Base-by-base conservation (phyloP, 2,797 vertebrate species). In the Sebastes kiyomatsui region DNA sequence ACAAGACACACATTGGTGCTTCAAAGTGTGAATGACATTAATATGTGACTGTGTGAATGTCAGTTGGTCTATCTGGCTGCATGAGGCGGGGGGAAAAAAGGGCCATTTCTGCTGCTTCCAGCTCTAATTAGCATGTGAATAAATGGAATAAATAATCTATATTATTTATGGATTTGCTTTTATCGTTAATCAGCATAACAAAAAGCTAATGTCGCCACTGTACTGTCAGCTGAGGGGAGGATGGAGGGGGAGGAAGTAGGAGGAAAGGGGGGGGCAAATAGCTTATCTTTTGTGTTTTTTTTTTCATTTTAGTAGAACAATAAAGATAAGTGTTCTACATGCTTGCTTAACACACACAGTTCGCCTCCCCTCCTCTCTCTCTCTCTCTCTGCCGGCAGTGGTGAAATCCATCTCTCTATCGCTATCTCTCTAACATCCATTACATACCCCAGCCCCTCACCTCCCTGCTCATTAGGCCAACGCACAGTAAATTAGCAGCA, bases 371-470 rank as follows among this genome's bases (percentile, higher is more conserved):
- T 85, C 81, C 87, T 88, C 87, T 89, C 85, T 70, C n/a, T 82
- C 84, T 75, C 84, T 83, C 88, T 89, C 85, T 90, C 84, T 72
- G 78, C 86, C 67, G 72, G 84, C 92, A 92, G 86, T 87, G 87
- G 81, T 92, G 89, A 93, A 94, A 95, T 95, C 92, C 92, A 93
- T 93, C 93, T 91, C 88, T 92, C 92, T 90, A 92, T 94, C 91
- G 91, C 93, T 86, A 91, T 93, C 93, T 93, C 94, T 92, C 94
- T 94, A 92, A 95, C 95, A 96, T 96, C 96, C 95, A 96, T 96
- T 96, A 96, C 93, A 91, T 91, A 93, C 90, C 91, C 88, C 93
- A 94, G 94, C 94, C 93, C 92, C 93, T 95, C 95, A 93, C 92
- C 93, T 94, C 93, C 93, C 90, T 86, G 80, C 93, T 96, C 95